A percentile compares a stretch with the other conserved stretches of the same genome.
phyloP scores from a whole-genome alignment of 2,888 invertebrate genomes.

The Ophion obscuratus region DNA sequence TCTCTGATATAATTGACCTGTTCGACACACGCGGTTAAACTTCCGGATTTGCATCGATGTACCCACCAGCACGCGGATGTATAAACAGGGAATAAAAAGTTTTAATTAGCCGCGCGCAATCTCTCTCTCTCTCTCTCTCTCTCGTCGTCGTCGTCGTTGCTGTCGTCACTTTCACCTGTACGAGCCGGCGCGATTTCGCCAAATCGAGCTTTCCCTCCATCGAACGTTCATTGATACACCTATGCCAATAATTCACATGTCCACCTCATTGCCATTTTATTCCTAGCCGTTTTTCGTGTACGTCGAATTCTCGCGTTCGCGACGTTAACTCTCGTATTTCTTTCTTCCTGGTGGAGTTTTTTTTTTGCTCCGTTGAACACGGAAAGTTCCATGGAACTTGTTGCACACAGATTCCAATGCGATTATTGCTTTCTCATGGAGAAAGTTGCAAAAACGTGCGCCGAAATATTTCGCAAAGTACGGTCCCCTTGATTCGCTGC shows the following conservation, averaged over 20 bases:
- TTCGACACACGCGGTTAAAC: neutral
- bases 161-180: conserved; percentile 64
- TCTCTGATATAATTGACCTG: neutral
- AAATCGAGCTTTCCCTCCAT: conserved; percentile 17
- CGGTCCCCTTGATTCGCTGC: neutral
- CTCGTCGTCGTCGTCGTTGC: neutral
- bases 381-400: neutral
- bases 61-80: neutral
- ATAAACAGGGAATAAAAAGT: neutral
- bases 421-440: neutral
- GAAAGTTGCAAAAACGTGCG: neutral
- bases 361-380: neutral
- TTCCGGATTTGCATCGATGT: neutral
- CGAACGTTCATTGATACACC: conserved; percentile 38
- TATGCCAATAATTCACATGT: neutral
- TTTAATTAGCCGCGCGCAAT: neutral
- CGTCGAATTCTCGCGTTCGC: too few relatives aligned
- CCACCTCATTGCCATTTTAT: too few relatives aligned
- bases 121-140: too few relatives aligned
- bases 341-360: neutral
- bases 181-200: conserved; percentile 49
- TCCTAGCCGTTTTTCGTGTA: too few relatives aligned
- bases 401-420: neutral
- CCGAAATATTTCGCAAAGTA: neutral
- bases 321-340: too few relatives aligned